Evolutionary conservation across 2,888 invertebrate genomes (phyloP).

Genomic region (Pseudeuparius sepicola): DNA sequence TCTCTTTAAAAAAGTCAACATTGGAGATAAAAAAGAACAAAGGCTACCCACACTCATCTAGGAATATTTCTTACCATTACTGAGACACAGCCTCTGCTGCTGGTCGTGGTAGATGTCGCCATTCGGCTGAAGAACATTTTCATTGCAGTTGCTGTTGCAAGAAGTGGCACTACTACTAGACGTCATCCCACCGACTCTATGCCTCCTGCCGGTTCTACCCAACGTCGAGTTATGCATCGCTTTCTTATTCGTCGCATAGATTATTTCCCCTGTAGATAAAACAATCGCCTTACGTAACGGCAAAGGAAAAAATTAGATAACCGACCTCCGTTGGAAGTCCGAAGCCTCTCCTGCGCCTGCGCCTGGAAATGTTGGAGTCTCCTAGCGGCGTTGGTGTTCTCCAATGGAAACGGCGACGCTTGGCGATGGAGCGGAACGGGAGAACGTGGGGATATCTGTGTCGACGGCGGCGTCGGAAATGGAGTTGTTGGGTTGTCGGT

Average conservation of each 20-base stretch:
- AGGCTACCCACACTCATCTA: slow-evolving; percentile 1
- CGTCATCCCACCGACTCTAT: slow-evolving; percentile 45
- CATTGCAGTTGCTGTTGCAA: slow-evolving; percentile 37
- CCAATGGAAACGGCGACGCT: slow-evolving; percentile 60
- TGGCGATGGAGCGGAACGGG: slow-evolving; percentile 54
- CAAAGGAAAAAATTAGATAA: no score
- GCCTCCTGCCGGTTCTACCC: slow-evolving; percentile 37
- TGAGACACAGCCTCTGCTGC: slow-evolving; percentile 34
- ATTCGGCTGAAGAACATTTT: slow-evolving; percentile 29
- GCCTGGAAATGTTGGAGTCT: slow-evolving; percentile 46
- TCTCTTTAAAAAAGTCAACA: no score
- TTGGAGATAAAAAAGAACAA: no score
- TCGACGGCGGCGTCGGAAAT: slow-evolving; percentile 45
- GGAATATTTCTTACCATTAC: slow-evolving; percentile 33
- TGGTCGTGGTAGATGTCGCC: slow-evolving; percentile 36
- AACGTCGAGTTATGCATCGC: slow-evolving; percentile 34
- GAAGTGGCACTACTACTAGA: slow-evolving; percentile 48
- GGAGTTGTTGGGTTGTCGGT: slow-evolving; percentile 47
- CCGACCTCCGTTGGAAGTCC: slow-evolving; percentile 37
- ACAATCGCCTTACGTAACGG: no score
- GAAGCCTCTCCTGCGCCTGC: slow-evolving; percentile 37
- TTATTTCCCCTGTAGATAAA: slow-evolving; percentile 31
- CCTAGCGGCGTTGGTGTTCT: slow-evolving; percentile 54
- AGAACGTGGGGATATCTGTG: slow-evolving; percentile 43
- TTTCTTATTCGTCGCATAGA: slow-evolving; percentile 36